A percentile compares a stretch with the other conserved stretches of the same genome.
These are phyloP conservation scores for Alsophila aescularia DNA, from an alignment of 2,888 invertebrate genomes.

Conservation along the genomic window DNA sequence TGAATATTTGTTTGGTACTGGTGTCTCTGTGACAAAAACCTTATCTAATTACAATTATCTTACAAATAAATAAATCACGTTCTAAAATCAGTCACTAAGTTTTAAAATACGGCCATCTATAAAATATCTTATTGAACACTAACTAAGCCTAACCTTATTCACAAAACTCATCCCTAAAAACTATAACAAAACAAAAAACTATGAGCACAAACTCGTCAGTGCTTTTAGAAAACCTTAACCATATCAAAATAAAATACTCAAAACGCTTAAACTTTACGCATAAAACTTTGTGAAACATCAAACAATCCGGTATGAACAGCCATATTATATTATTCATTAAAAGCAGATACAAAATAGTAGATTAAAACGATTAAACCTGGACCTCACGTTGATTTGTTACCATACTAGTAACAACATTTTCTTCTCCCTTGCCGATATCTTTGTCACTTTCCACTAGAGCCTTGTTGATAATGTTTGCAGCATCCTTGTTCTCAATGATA, in stretches of 20 bases:
- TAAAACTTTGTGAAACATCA: conserved; percentile 24
- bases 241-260: conserved; percentile 35
- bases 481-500: conserved; percentile 87
- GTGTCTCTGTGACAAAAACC: conserved; percentile 55
- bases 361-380: conserved; percentile 37
- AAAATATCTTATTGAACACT: conserved; percentile 29
- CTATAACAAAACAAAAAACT: conserved; percentile 4
- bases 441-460: conserved; percentile 52
- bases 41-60: conserved; percentile 34
- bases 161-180: conserved; percentile 12
- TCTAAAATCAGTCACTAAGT: conserved; percentile 43
- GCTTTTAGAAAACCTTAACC: conserved; percentile 30
- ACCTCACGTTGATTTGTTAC: conserved; percentile 67
- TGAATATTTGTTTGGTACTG: conserved; percentile 79
- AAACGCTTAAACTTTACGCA: conserved; percentile 22
- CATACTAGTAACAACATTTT: conserved; percentile 66
- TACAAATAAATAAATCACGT: conserved; percentile 35
- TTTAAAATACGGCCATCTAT: conserved; percentile 58
- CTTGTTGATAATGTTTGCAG: conserved; percentile 86
- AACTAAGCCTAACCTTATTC: conserved; percentile 29
- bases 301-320: conserved; percentile 20
- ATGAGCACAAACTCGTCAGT: conserved; percentile 4
- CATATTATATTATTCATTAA: neutral
- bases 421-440: conserved; percentile 51
- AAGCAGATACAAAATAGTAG: neutral